Base-by-base conservation (phyloP, 2,888 invertebrate species). In the Xanthorhoe spadicearia region DNA sequence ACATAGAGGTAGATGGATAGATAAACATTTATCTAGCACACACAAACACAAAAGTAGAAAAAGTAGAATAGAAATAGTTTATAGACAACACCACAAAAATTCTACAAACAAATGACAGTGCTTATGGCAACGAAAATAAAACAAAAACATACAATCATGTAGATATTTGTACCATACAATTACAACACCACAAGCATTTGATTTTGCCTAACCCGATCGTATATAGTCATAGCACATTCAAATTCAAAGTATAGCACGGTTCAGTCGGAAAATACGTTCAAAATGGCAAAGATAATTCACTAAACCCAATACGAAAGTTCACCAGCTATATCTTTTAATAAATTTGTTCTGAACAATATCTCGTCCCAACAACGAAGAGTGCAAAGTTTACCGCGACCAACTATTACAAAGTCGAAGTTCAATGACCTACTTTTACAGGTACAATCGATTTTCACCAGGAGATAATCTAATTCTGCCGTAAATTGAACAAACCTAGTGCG, bases 321-420 rank as follows among this genome's bases (percentile, higher is more conserved):
- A 43, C 38, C 13, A 13, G 38, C 38, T 43, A 13, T 43, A 43
- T 43, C 13, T 43, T 43, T 13, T 43, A 43, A 43, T 43, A 13
- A 43, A 43, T 43, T 43, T 43, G 38, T 13, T 43, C 13, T 48
- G 17, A 48, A 48, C 48, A 48, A 48, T 48, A 48, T 13, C 38
- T 43, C 13, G 13, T 13, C 38, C 2, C 38, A 43, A 43, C 38
- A 13, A 13, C 48, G 48, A 17, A 48, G 17, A 48, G 17, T 48
- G 48, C 48, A 48, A 48, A 48, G 48, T 48, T 48, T 15, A 23
- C 1, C 7, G 28, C 28, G 15, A 13, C n/a, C 54, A 35, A 58
- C 62, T n/a, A 43, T 43, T 10, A 43, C 48, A 17, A 48, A 48
- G 23, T 52, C 28, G 52, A 52, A 52, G 52, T 52, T 52, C 28